Base-by-base conservation (phyloP, 2,888 invertebrate species). In the Adineta ricciae region DNA sequence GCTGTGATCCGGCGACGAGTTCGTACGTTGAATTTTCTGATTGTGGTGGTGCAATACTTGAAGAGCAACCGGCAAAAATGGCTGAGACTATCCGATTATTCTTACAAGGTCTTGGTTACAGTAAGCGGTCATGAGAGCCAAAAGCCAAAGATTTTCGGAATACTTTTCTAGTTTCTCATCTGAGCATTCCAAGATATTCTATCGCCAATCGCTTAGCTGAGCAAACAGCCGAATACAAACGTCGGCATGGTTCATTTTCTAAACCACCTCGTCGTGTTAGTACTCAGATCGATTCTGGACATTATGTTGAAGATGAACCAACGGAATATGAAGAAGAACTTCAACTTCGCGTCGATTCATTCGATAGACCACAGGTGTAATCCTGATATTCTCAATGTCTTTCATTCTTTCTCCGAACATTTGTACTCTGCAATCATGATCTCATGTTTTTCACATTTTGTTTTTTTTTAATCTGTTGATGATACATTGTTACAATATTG, bases 1-100 rank as follows among this genome's bases (percentile, higher is more conserved):
- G 96, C 84, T 93, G 99, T 89, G 95, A 97, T 91, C 98, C 98
- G 11, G 93, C 94, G 88, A 95, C 94, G 90, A 96, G 96, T 83
- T 96, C 97, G 86, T 99, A 97, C 96, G 96, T 99, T 94, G 98
- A 98, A 94, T 94, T 98, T 88, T 95, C 96, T 56, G 97, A 97
- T 90, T 96, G 96, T 90, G 97, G 96, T 87, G 90, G 90, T 4
- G 94, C 97, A 94, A 96, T 97, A 27, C 92, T 98, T 88, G 98
- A 99, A 91, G 99, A 99, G 91, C 95, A 96, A 90, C 98, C 99
- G 14, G 95, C 93, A 87, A 97, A 97, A 93, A 94, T 98, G 87
- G 94, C 95, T 88, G 97, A 98, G 92, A 96, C 98, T 82, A 95
- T 99, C 92, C 93, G 96, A 90, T 93, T 99, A 87, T 99, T 99